phyloP scores from a whole-genome alignment of 2,888 invertebrate species.

The Drosophila longiperda region DNA sequence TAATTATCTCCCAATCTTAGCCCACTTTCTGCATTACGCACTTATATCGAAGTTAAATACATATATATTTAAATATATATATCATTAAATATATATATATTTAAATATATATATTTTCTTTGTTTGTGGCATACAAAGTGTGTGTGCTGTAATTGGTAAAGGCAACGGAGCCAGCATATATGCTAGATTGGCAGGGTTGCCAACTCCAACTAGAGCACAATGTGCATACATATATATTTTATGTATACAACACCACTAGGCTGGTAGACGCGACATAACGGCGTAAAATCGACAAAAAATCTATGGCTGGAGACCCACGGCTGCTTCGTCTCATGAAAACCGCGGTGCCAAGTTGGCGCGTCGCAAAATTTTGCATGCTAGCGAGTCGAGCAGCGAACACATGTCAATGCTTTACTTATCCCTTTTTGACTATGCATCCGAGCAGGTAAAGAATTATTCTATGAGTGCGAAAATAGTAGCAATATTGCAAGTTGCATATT shows the following conservation, averaged over 20 bases:
- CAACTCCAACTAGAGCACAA: slow-evolving; percentile 31
- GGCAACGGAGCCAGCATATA: neutral
- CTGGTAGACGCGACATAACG: neutral
- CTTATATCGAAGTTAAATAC: neutral
- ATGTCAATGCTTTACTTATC: no score
- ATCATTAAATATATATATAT: neutral
- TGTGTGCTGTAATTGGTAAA: slow-evolving; percentile 7
- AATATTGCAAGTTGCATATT: no score
- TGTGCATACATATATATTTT: neutral
- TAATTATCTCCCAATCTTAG: neutral
- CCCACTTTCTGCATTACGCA: slow-evolving; percentile 12
- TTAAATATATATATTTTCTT: slow-evolving; percentile 24
- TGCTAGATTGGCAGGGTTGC: slow-evolving; percentile 35
- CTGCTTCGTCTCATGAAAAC: no score
- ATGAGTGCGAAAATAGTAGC: no score
- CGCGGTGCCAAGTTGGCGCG: no score
- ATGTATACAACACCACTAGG: no score
- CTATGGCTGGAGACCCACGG: neutral
- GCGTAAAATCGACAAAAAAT: no score
- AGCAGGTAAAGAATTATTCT: no score
- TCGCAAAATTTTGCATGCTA: no score
- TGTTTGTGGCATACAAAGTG: slow-evolving; percentile 36
- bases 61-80: neutral
- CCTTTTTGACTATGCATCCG: no score
- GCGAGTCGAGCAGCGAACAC: no score